Evolutionary conservation across 2,113 vertebrate species (phyloP), one percentile per base, ranked within the genome.

Genomic region (Mesoclemmys tuberculata): DNA sequence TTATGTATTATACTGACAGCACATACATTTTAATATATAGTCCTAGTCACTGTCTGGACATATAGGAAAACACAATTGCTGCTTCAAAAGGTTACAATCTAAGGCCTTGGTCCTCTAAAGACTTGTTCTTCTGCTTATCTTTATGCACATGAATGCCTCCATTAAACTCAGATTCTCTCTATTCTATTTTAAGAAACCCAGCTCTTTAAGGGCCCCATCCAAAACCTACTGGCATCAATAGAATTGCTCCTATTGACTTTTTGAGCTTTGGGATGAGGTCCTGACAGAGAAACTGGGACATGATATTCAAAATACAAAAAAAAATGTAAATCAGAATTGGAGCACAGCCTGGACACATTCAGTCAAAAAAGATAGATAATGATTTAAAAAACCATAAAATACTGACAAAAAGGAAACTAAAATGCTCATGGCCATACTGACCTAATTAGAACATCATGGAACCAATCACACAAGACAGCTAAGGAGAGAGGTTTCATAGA

Each of bases 11-110:
- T 27, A 41, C 26, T 61, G 27, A 9, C n/a, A n/a, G n/a, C n/a
- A n/a, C n/a, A n/a, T n/a, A n/a, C n/a, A n/a, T n/a, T n/a, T n/a
- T n/a, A n/a, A n/a, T n/a, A n/a, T n/a, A n/a, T n/a, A n/a, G n/a
- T n/a, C n/a, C n/a, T n/a, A n/a, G n/a, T n/a, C n/a, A n/a, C n/a
- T n/a, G n/a, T n/a, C n/a, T n/a, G n/a, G 8, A 46, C 41, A 12
- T 61, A 18, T 58, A 6, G 0, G 1, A 52, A 91, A 51, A 38
- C 10, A 74, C 21, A 2, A 41, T 1, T 16, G 31, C 13, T 56
- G 9, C 79, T 85, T 12, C 24, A 9, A 56, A 56, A 84, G 31
- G 3, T 44, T 82, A 11, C 49, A 75, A 46, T 51, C 24, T 41
- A 18, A 89, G 89, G 41, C 10, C n/a, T 83, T 94, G 19, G 26